Percentiles rank a stretch among this genome's conserved stretches.
These are phyloP conservation scores for Numenius arquata DNA, from an alignment of 2,113 vertebrate species.

Conservation along the genomic window DNA sequence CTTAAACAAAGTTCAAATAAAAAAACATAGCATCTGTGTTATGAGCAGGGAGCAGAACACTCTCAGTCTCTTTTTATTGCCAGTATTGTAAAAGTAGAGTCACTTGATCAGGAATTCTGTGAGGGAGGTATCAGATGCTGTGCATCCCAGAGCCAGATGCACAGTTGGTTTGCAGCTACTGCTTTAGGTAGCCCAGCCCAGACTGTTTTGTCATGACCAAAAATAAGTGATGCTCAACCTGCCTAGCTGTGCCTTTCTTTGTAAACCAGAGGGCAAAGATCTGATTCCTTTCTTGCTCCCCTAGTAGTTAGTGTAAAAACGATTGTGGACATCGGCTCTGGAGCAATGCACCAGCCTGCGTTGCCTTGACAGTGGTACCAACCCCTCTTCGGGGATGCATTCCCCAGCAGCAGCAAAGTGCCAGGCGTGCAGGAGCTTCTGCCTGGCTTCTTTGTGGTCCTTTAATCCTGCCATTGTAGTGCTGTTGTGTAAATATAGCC, in stretches of 20 bases:
- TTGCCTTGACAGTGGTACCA: background rate
- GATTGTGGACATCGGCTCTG: accelerated
- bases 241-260: background rate
- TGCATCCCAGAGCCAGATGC: background rate
- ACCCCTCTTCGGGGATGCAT: background rate
- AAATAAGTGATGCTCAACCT: background rate
- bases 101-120: background rate
- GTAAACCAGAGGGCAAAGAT: background rate
- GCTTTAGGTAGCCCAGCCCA: background rate
- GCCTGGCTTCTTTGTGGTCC: background rate
- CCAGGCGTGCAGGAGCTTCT: background rate
- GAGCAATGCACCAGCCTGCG: accelerated
- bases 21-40: background rate
- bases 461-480: background rate
- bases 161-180: background rate
- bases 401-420: background rate
- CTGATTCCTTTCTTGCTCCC: background rate
- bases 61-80: background rate
- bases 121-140: background rate
- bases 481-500: background rate
- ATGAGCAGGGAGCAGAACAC: background rate
- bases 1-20: background rate
- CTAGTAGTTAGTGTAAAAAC: background rate
- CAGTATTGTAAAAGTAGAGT: background rate
- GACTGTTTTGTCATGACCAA: background rate